A percentile compares a stretch with the other conserved stretches of the same genome.
phyloP scores from a whole-genome alignment of 2,797 vertebrate genomes.

The Agapornis canus region DNA sequence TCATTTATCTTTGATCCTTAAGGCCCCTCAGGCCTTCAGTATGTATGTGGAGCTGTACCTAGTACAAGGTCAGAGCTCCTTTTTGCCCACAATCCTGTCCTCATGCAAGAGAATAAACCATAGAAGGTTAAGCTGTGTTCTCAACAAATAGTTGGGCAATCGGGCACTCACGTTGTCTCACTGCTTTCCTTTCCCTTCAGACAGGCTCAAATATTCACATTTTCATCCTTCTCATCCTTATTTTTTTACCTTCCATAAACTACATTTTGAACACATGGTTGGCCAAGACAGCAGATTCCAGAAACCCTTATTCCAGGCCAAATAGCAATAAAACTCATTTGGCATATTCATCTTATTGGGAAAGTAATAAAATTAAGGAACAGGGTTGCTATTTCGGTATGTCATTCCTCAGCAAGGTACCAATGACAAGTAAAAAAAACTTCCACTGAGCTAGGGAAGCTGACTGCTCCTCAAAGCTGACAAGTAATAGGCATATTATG shows the following conservation, averaged over 20 bases:
- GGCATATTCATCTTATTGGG: neutral
- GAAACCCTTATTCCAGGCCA: conserved; percentile 29
- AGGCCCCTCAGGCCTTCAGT: neutral
- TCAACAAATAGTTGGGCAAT: neutral
- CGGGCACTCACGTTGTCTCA: neutral
- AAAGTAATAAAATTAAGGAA: conserved; percentile 59
- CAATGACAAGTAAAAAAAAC: conserved; percentile 4
- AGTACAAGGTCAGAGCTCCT: neutral
- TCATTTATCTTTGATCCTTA: neutral
- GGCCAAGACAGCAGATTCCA: conserved; percentile 31
- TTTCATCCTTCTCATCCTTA: neutral
- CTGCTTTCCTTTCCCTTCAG: neutral
- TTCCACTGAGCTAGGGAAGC: neutral
- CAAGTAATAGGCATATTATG: neutral
- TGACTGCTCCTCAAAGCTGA: neutral
- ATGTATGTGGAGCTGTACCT: neutral
- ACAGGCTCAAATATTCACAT: neutral
- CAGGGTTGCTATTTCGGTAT: conserved; percentile 9
- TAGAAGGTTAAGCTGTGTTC: neutral
- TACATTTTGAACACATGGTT: neutral
- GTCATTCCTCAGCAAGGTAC: conserved; percentile 17
- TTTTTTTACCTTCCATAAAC: neutral
- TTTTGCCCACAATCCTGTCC: neutral
- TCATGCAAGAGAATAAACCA: neutral
- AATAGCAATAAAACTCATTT: conserved; percentile 58